Percentiles rank a stretch among this genome's conserved stretches.
These are phyloP conservation scores for Heliornis fulica DNA, from an alignment of 2,113 vertebrate species.

Conservation along the genomic window DNA sequence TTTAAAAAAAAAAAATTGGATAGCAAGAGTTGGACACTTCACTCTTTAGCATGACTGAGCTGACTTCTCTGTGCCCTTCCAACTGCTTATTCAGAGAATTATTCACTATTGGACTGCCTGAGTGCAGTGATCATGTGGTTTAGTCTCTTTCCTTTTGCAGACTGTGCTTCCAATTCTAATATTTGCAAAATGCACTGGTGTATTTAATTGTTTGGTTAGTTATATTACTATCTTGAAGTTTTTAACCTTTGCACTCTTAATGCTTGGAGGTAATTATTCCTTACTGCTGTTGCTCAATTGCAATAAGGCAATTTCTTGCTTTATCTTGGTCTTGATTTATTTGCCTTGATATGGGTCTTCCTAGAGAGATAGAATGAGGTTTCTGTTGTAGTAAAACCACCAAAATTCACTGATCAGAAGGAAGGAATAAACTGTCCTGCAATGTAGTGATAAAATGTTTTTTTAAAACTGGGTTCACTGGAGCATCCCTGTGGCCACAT, in stretches of 20 bases:
- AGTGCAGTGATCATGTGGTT: not conserved
- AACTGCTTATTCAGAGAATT: not conserved
- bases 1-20: not conserved
- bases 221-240: not conserved
- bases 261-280: not conserved
- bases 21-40: not conserved
- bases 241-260: not conserved
- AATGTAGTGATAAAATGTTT: not conserved
- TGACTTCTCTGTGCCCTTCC: not conserved
- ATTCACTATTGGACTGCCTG: not conserved
- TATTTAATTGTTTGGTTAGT: not conserved
- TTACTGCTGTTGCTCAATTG: not conserved
- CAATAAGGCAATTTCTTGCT: not conserved
- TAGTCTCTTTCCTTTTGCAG: not conserved
- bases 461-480: not conserved
- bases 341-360: not conserved
- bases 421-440: not conserved
- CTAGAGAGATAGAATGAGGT: not conserved
- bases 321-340: not conserved
- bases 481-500: fast-evolving
- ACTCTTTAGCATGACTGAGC: not conserved
- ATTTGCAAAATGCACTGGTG: not conserved
- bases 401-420: not conserved
- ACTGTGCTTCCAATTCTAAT: not conserved
- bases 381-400: not conserved